Conservation (phyloP, 1,140 invertebrate genomes). For the Drosophila sucinea region DNA sequence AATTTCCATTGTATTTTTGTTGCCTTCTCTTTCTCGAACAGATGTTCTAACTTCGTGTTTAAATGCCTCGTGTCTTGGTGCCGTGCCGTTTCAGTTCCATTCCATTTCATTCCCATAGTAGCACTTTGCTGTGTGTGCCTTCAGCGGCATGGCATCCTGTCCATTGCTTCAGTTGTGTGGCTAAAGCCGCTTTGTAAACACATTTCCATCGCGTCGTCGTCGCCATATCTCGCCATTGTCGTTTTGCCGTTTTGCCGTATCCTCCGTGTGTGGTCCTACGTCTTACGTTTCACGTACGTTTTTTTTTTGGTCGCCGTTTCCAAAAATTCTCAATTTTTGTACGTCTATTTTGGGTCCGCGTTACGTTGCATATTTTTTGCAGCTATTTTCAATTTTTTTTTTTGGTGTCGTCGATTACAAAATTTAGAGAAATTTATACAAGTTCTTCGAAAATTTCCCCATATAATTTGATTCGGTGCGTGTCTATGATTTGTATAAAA, state of each 20-base stretch:
- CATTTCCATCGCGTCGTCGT: constrained; percentile 62
- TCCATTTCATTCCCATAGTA: constrained; percentile 57
- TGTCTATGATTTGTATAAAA: constrained; percentile 65
- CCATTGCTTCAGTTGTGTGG: constrained; percentile 67
- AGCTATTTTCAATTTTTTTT: constrained; percentile 3
- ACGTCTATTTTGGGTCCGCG: constrained; percentile 21
- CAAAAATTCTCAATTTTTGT: constrained; percentile 17
- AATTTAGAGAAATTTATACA: constrained; percentile 20
- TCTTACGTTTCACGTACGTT: constrained; percentile 43
- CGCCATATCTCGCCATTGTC: constrained; percentile 11
- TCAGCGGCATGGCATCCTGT: constrained; percentile 60
- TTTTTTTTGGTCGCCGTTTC: constrained; percentile 44
- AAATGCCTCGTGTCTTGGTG: constrained; percentile 41
- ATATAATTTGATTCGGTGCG: constrained; percentile 58
- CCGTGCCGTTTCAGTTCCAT: constrained; percentile 55
- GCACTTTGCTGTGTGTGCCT: constrained; percentile 25
- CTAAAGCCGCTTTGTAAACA: constrained; percentile 79
- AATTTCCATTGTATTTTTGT: constrained; percentile 9
- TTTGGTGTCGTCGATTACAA: constrained; percentile 4
- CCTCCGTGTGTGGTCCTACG: constrained; percentile 35
- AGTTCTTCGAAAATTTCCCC: constrained; percentile 27
- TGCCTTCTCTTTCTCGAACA: constrained; percentile 46
- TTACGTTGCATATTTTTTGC: constrained; percentile 51
- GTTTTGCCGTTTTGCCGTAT: constrained; percentile 30
- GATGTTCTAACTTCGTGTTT: constrained; percentile 44